Conservation (phyloP, 2,797 vertebrate species). For the Orientallactaga sibirica region DNA sequence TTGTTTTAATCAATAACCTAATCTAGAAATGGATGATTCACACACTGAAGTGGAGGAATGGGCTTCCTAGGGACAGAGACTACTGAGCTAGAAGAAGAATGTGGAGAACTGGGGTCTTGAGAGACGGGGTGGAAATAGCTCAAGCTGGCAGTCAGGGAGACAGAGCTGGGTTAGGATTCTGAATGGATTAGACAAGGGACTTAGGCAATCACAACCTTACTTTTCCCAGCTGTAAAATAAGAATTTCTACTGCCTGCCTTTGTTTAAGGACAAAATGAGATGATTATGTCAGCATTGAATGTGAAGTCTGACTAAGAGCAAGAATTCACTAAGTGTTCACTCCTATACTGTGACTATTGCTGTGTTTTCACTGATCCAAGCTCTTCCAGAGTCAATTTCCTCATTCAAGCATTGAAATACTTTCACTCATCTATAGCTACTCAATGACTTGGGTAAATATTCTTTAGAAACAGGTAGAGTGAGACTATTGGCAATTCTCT, state of each 20-base stretch:
- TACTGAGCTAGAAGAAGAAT: background rate
- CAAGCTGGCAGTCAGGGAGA: background rate
- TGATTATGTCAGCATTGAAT: background rate
- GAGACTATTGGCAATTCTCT: background rate
- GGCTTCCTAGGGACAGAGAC: background rate
- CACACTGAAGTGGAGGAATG: background rate
- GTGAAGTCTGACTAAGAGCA: background rate
- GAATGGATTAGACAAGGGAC: background rate
- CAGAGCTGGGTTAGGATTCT: background rate
- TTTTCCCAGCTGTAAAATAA: slow-evolving; percentile 20
- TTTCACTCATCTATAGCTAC: background rate
- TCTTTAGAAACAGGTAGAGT: background rate
- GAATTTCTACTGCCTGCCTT: background rate
- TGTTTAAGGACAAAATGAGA: background rate
- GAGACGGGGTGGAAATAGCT: background rate
- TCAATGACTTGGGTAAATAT: background rate
- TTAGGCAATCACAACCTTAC: background rate
- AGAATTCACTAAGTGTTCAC: background rate
- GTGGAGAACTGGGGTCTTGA: background rate
- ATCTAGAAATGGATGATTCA: background rate
- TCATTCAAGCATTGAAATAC: background rate
- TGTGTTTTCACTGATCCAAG: background rate
- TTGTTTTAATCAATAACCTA: slow-evolving; percentile 6
- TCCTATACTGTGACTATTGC: background rate
- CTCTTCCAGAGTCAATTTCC: background rate